Evolutionary conservation across 1,140 invertebrate genomes (phyloP), one percentile per base, ranked within the genome.

Genomic region (Hyles vespertilio): DNA sequence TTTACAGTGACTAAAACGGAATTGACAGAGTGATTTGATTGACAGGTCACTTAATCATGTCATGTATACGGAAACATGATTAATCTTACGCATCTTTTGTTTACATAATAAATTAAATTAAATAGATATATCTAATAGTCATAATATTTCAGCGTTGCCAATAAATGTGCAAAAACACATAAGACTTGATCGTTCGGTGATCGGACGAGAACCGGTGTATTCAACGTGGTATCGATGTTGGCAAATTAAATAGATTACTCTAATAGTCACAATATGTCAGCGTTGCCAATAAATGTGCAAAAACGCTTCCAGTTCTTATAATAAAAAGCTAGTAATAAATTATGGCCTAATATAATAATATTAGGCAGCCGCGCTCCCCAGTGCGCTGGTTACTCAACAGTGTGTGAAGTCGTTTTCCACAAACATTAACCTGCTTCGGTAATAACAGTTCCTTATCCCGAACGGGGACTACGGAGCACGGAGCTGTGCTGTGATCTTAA

Each of bases 391-490:
- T 58, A 70, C 51, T 57, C 69, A 77, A 79, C 72, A 66, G 71
- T 46, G 63, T 69, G 74, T 74, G 62, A 79, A 74, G 69, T 69
- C 74, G 66, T 79, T 79, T 58, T 68, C 69, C 55, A 67, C 74
- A 70, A 74, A 72, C 69, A 65, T 73, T 79, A 73, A 65, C 64
- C 61, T 69, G 62, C 57, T 53, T 65, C 54, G 34, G 62, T 56
- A 65, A 68, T 76, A 67, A 68, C 69, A 63, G 57, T 74, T 59
- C 56, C 63, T 72, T 67, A 74, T 32, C 44, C 32, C 34, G 51
- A 45, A 33, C 32, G 52, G 7, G 40, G 10, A 4, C n/a, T 54
- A 7, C 52, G 9, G 3, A n/a, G 46, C n/a, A 3, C 5, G 46
- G 4, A 48, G n/a, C n/a, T n/a, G 4, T 48, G n/a, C n/a, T 7